Percentiles rank a stretch among this genome's conserved stretches.
Conservation (phyloP, 1,140 invertebrate genomes). For the Anastatus disparis region DNA sequence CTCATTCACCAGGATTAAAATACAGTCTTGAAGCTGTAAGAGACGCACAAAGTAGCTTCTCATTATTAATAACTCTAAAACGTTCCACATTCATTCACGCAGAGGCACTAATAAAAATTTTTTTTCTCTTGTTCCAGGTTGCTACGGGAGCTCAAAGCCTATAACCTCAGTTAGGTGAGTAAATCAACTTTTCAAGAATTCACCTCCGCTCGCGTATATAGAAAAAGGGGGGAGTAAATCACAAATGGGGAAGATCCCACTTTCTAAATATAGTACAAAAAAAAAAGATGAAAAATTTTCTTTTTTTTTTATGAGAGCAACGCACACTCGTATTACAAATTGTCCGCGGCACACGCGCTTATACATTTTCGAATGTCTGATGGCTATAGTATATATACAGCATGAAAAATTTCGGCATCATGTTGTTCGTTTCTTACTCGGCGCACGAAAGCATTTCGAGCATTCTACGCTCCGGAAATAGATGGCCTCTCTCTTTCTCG, state of each 20-base stretch:
- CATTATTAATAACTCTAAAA: too few relatives aligned
- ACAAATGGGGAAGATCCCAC: neutral
- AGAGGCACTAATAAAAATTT: too few relatives aligned
- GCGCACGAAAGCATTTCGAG: neutral
- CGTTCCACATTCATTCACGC: too few relatives aligned
- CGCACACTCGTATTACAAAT: neutral
- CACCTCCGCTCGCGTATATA: neutral
- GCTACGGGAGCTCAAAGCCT: conserved; percentile 7
- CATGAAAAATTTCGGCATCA: too few relatives aligned
- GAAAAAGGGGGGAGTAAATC: neutral
- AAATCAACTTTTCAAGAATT: conserved; percentile 11
- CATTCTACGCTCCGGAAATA: conserved; percentile 16
- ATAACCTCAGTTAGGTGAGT: conserved; percentile 14
- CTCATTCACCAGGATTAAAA: too few relatives aligned
- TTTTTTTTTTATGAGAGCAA: too few relatives aligned
- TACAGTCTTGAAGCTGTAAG: too few relatives aligned
- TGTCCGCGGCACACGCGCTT: neutral
- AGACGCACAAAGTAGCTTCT: too few relatives aligned
- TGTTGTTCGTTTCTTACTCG: too few relatives aligned
- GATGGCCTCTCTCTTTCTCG: neutral
- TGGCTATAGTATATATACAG: too few relatives aligned
- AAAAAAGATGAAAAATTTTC: neutral
- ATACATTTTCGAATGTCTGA: too few relatives aligned
- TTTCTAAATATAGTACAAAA: conserved; percentile 1
- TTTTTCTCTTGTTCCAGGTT: conserved; percentile 24